Base-by-base conservation (phyloP, 1,140 invertebrate genomes). In the Vollenhovia emeryi region DNA sequence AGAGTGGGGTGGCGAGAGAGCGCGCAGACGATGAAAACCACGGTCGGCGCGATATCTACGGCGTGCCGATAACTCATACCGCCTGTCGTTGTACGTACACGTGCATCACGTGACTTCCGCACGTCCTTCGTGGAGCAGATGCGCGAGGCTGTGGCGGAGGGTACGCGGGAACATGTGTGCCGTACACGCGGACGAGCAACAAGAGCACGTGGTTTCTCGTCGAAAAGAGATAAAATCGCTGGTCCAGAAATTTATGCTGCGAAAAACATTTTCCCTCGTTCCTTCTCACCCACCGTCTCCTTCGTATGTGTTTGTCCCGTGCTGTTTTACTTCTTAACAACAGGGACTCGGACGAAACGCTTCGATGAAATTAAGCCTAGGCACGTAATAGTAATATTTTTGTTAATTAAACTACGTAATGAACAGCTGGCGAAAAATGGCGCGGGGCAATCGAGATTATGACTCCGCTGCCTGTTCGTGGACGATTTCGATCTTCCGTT, bases 231-330 rank as follows among this genome's bases (percentile, higher is more conserved):
- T 87, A 87, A 71, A 91, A 91, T 91, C 89, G 76, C 85, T 88
- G 87, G 74, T 85, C 84, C 89, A 87, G 90, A 91, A 91, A 91
- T 89, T 91, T 82, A 71, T 83, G 87, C 66, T 89, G 86, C 74
- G 84, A 75, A 13, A 90, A 91, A 86, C 80, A 86, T 91, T 91
- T 76, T 74, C 85, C 24, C 78, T 83, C 80, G 27, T 76, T 89
- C 60, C 66, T 87, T 79, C 82, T 78, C 86, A n/a, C 15, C n/a
- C 40, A 50, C 15, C 3, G 8, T 52, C 52, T 48, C 13, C 13
- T 69, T 15, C 30, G n/a, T 15, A 45, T 3, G 3, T 40, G 3
- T 2, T 27, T 64, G 45, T 3, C 33, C 62, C 33, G 18, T 36
- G 9, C 9, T 8, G 21, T 8, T 24, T 45, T 40, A 18, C n/a